Percentiles rank a stretch among this genome's conserved stretches.
Conservation (phyloP, 2,797 vertebrate species). For the Chrosomus eos region DNA sequence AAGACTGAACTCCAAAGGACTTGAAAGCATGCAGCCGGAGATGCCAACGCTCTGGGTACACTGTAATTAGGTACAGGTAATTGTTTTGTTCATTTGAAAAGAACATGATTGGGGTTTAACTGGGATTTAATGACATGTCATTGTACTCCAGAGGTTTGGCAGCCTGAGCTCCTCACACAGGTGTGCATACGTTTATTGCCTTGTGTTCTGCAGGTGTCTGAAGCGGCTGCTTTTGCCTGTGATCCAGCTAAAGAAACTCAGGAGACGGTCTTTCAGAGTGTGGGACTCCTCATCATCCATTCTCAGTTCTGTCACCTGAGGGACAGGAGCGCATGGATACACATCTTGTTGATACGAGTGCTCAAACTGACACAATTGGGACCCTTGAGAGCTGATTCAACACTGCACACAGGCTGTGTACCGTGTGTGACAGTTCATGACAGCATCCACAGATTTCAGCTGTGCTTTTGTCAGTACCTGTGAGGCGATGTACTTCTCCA, state of each 20-base stretch:
- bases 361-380: constrained; percentile 43
- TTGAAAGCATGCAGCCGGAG: constrained; percentile 44
- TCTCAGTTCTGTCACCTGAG: constrained; percentile 72
- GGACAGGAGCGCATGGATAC: constrained; percentile 49
- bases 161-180: constrained; percentile 59
- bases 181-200: constrained; percentile 81
- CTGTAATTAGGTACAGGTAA: constrained; percentile 24
- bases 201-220: constrained; percentile 78
- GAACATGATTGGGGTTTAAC: constrained; percentile 40
- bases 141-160: constrained; percentile 69
- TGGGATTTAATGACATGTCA: neutral
- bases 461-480: constrained; percentile 66
- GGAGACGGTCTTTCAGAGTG: constrained; percentile 78
- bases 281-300: constrained; percentile 76
- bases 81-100: constrained; percentile 29
- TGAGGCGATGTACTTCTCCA: constrained; percentile 93
- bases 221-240: constrained; percentile 71
- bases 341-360: constrained; percentile 18
- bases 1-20: constrained; percentile 46
- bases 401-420: neutral
- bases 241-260: constrained; percentile 82
- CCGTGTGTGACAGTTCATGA: neutral
- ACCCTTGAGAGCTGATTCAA: constrained; percentile 19
- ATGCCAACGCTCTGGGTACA: constrained; percentile 55
- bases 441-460: neutral